Evolutionary conservation across 1,140 invertebrate genomes (phyloP), one percentile per base, ranked within the genome.

Genomic region (Dryas iulia): DNA sequence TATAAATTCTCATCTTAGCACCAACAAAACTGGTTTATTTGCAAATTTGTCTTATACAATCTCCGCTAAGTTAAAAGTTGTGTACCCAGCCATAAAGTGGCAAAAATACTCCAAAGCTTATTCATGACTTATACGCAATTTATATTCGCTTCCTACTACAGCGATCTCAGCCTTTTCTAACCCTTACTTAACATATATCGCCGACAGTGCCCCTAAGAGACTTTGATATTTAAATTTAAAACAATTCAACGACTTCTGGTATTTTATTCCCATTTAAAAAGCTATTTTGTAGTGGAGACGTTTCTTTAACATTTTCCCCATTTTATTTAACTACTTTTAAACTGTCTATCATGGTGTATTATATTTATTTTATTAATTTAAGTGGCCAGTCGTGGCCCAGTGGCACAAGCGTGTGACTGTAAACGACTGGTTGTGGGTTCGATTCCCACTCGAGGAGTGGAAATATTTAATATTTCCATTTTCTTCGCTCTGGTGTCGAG

Each of bases 121-220:
- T 83, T 77, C 82, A 81, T 87, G 78, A 79, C 64, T 81, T 83
- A 82, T 82, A 77, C 74, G 74, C 77, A 74, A 86, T 86, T 84
- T 87, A 82, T 85, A 86, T 87, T 83, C 83, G 70, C 76, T 86
- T 86, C 78, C 79, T 82, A 63, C 73, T 81, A 71, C 71, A 66
- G 54, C 65, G 62, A 79, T 74, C 75, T 71, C 71, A 69, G 74
- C 64, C 73, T 79, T 82, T 77, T 79, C 76, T 79, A 74, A 65
- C 74, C 69, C 73, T 71, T 76, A 72, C 69, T 81, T 83, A 76
- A 77, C 77, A 80, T 83, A 83, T 71, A 79, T 73, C 69, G 65
- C 60, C 74, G 66, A 59, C 59, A 60, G 39, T 66, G 56, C 54
- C 39, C 63, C 62, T 35, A 66, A 57, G 56, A 69, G 57, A 65